Base-by-base conservation (phyloP, 2,888 invertebrate genomes). In the Heliconius sara region DNA sequence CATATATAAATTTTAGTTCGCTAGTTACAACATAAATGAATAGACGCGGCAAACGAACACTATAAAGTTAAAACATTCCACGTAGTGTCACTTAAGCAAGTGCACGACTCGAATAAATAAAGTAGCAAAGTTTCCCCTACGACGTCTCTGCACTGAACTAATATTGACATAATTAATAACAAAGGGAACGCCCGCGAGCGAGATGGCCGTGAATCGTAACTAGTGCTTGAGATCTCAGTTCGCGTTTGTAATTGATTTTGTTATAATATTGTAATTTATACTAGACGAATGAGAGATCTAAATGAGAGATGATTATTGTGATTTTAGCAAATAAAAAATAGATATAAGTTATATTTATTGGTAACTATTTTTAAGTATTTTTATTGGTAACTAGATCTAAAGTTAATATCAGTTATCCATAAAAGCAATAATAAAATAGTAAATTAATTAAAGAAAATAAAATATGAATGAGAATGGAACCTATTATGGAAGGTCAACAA, bases 121-220 rank as follows among this genome's bases (percentile, higher is more conserved):
- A 75, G 75, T 75, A 75, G 65, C 75, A 65, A 75, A 76, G 77
- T 76, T 71, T 76, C 79, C 71, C 63, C 74, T 77, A 80, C 80
- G 74, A 68, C 73, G 78, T 78, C 72, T 72, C 78, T 34, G 66
- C 76, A 47, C n/a, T n/a, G 68, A 65, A 79, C 73, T 77, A 92
- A 92, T 90, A 92, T 92, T 92, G 91, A 91, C 90, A 89, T 91
- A 91, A 92, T 91, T 92, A 92, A 91, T 91, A 91, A 88, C 66
- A 78, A 52, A 34, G 70, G 47, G 47, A 63, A 71, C 71, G 72
- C 34, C 39, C 2, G 47, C 27, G 65, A 77, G 65, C 25, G 78
- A 27, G 70, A 63, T 67, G 66, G 77, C 68, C 68, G 39, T 43
- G 70, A 68, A 39, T 68, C 66, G 52, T 78, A 73, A 73, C 78